These are phyloP conservation scores for Erannis defoliaria DNA, from an alignment of 2,888 invertebrate species.

Conservation along the genomic window DNA sequence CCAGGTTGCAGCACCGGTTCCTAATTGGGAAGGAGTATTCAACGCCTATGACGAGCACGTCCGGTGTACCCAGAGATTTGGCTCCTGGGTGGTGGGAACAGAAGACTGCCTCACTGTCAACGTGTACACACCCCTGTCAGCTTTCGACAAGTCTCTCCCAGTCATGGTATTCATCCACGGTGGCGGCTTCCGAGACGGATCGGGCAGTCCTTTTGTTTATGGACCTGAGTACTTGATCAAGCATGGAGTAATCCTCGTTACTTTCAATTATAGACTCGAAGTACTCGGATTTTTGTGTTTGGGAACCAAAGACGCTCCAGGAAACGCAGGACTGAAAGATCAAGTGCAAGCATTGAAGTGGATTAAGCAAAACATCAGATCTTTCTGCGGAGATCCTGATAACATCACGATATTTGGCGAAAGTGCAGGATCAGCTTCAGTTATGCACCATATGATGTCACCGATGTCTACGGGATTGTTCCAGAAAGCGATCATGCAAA, in stretches of 20 bases:
- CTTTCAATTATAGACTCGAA: constrained; percentile 77
- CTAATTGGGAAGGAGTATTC: constrained; percentile 66
- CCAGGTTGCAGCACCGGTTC: constrained; percentile 62
- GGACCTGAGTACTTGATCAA: constrained; percentile 72
- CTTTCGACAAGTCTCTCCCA: constrained; percentile 52
- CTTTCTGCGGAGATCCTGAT: constrained; percentile 75
- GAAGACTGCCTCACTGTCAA: constrained; percentile 77
- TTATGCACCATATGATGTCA: constrained; percentile 71
- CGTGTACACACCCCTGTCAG: constrained; percentile 66
- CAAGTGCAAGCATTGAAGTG: constrained; percentile 75
- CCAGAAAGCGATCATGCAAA: constrained; percentile 75
- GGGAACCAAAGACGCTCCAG: constrained; percentile 75
- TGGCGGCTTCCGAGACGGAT: constrained; percentile 77
- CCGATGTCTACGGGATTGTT: constrained; percentile 76
- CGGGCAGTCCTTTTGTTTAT: constrained; percentile 71
- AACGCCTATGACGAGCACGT: constrained; percentile 69
- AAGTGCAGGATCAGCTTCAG: constrained; percentile 78
- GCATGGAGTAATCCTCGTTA: constrained; percentile 73
- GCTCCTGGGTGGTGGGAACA: constrained; percentile 57
- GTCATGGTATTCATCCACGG: constrained; percentile 82
- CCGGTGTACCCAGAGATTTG: constrained; percentile 72
- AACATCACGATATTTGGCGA: constrained; percentile 77
- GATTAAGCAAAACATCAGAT: constrained; percentile 69
- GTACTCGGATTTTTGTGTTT: constrained; percentile 75
- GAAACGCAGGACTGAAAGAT: constrained; percentile 78